Conservation (phyloP, 1,140 invertebrate genomes). For the Cotesia chilonis region DNA sequence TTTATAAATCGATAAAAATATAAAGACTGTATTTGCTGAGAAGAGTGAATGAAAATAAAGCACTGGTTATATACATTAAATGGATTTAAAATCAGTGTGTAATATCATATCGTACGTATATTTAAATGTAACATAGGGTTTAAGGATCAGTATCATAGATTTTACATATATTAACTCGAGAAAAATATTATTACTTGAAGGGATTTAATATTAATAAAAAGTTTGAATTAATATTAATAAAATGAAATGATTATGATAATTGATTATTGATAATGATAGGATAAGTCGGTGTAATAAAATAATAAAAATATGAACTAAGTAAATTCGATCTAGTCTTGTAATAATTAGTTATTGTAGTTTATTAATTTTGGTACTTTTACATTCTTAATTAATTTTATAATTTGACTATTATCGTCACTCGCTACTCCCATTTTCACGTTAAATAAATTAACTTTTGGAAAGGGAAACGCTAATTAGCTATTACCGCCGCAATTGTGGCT, state of each 20-base stretch:
- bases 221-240: background rate
- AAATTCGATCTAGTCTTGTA: constrained; percentile 39
- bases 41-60: background rate
- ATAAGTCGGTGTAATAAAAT: background rate
- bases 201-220: background rate
- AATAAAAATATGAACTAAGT: background rate
- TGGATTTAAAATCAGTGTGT: constrained; percentile 24
- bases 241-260: no score
- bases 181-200: constrained; percentile 1
- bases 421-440: background rate
- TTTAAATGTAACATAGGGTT: constrained; percentile 34
- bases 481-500: constrained; percentile 24
- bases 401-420: constrained; percentile 1
- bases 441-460: constrained; percentile 8
- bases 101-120: constrained; percentile 44
- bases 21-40: constrained; percentile 18
- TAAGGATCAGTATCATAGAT: constrained; percentile 43
- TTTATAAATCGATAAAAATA: background rate
- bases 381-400: constrained; percentile 12
- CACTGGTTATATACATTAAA: no score
- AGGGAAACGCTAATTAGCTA: constrained; percentile 29
- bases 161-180: constrained; percentile 21
- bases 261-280: constrained; percentile 14
- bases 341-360: background rate
- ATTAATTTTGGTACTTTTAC: constrained; percentile 20